Percentiles rank a stretch among this genome's conserved stretches.
Conservation (phyloP, 2,888 invertebrate species). For the Drosophila recens region DNA sequence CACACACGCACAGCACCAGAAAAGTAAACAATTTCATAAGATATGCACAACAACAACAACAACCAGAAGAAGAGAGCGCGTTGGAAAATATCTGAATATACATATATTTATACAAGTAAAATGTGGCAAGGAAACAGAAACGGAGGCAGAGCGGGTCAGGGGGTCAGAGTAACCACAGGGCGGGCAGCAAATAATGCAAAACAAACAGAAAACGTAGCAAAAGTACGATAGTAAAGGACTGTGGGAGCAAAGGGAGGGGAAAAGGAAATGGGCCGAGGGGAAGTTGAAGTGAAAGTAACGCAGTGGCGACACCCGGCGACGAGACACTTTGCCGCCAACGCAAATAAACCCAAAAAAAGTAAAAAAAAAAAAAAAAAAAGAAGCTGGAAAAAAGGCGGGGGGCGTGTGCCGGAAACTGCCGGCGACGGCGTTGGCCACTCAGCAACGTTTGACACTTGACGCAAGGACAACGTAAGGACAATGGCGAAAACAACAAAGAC, state of each 20-base stretch:
- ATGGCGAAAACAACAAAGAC: constrained; percentile 43
- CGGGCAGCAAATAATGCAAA: constrained; percentile 72
- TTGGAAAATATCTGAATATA: constrained; percentile 77
- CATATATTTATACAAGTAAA: constrained; percentile 39
- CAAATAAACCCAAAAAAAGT: constrained; percentile 65
- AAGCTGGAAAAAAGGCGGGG: background rate
- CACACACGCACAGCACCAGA: constrained; percentile 36
- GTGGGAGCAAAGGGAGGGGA: background rate
- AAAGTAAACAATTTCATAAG: constrained; percentile 81
- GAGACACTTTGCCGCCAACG: constrained; percentile 81
- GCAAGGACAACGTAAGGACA: constrained; percentile 77
- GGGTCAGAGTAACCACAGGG: constrained; percentile 57
- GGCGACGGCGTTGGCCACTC: constrained; percentile 75
- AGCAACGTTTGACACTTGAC: constrained; percentile 77
- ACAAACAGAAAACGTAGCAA: constrained; percentile 68
- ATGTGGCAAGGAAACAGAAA: constrained; percentile 36
- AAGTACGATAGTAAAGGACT: constrained; percentile 27
- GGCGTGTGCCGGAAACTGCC: constrained; percentile 60
- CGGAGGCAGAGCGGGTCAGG: constrained; percentile 23
- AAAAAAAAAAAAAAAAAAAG: constrained; percentile 3
- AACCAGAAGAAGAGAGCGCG: constrained; percentile 11
- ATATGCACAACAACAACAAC: constrained; percentile 62
- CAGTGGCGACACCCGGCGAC: constrained; percentile 61
- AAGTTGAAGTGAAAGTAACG: constrained; percentile 19
- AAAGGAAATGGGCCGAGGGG: background rate